Base-by-base conservation (phyloP, 2,888 invertebrate species). In the Germaria angustata region DNA sequence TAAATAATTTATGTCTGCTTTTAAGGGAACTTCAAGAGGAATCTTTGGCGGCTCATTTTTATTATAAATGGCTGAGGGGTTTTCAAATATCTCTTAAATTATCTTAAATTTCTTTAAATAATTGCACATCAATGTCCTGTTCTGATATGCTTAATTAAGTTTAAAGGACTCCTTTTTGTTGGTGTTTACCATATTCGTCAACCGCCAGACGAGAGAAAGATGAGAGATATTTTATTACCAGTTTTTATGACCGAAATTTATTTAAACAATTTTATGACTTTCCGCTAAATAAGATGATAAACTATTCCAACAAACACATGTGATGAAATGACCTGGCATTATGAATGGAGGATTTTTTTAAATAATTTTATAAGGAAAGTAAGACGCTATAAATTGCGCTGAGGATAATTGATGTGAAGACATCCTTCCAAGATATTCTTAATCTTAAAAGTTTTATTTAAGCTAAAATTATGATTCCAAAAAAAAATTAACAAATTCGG, bases 221-320 rank as follows among this genome's bases (percentile, higher is more conserved):
- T 8, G 28, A 28, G 15, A 39, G 13, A 39, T 28, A 7, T 73
- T 73, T 73, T 53, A 73, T 53, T 63, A 20, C 36, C 51, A 15
- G 41, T 7, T 63, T 73, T 73, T 41, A 63, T 24, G 51, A 36
- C 34, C 46, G 57, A 4, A 46, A 46, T 15, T 22, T 34, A 57
- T 61, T 51, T 39, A 32, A 39, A 20, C n/a, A 24, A n/a, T 72
- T 72, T 72, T 72, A 72, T 61, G 39, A 39, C 71, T 72, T 61
- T 72, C 17, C 9, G 36, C 9, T 15, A 17, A 22, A n/a, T 28
- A 28, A 39, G 28, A 51, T 28, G 32, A 24, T 17, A 17, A 13
- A 20, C 4, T 8, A 4, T 22, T 20, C 0, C 17, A 39, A 17
- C 8, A 13, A 69, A 15, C 55, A 55, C 13, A 55, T 69, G 41